phyloP scores from a whole-genome alignment of 92 coral and sea anemone species.

The Montipora capitata region DNA sequence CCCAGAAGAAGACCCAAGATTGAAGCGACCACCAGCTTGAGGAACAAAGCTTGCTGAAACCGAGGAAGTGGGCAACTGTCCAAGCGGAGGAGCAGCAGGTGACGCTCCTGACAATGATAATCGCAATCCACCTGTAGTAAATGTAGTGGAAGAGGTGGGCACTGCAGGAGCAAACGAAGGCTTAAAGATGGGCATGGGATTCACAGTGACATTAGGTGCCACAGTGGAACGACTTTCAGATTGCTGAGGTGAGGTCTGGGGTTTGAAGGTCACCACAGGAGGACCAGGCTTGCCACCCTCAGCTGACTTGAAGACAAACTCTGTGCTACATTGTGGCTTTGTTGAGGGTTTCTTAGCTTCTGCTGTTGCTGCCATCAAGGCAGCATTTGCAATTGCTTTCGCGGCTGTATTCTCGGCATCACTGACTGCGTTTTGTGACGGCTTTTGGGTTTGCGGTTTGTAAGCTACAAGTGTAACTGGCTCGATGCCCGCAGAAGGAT shows the following conservation, averaged over 20 bases:
- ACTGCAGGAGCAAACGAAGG: constrained; percentile 47
- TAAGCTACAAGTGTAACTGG: constrained; percentile 87
- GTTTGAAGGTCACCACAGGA: constrained; percentile 60
- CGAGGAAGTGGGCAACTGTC: not conserved
- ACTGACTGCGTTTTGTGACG: constrained; percentile 9
- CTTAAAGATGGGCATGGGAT: constrained; percentile 60
- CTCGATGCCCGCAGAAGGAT: constrained; percentile 86
- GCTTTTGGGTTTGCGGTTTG: constrained; percentile 34
- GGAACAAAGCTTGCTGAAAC: constrained; percentile 30
- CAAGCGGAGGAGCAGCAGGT: not conserved
- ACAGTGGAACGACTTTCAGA: constrained; percentile 19
- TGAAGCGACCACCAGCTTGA: constrained; percentile 22
- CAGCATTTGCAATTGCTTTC: constrained; percentile 83
- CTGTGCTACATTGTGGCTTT: constrained; percentile 75
- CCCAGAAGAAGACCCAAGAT: constrained; percentile 12
- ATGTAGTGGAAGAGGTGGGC: constrained; percentile 9
- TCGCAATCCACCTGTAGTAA: constrained; percentile 18
- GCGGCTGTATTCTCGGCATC: constrained; percentile 62
- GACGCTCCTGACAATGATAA: constrained; percentile 1
- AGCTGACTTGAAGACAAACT: constrained; percentile 61
- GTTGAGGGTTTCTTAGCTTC: constrained; percentile 67
- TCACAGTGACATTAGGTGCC: constrained; percentile 81
- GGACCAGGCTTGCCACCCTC: constrained; percentile 71
- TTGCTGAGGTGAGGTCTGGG: constrained; percentile 37
- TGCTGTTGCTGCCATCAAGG: constrained; percentile 80